These are phyloP conservation scores for Pseudopipra pipra DNA, from an alignment of 2,113 vertebrate genomes.

Conservation along the genomic window DNA sequence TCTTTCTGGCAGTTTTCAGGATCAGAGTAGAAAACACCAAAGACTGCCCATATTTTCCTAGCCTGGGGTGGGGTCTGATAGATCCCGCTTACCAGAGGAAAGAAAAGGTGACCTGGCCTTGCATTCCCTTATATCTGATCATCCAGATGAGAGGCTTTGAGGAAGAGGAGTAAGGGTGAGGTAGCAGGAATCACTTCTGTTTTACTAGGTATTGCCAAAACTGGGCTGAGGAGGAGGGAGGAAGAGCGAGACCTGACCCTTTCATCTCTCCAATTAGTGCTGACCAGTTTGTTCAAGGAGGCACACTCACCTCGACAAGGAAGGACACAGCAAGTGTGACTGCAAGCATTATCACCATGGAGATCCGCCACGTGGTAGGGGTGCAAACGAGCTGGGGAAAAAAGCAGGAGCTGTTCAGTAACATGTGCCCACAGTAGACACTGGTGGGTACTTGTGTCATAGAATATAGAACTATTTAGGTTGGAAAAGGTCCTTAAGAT, in stretches of 20 bases:
- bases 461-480: not conserved
- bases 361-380: constrained; percentile 69
- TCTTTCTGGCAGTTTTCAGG: not conserved
- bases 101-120: not conserved
- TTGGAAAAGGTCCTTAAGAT: not conserved
- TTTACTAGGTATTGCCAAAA: not conserved
- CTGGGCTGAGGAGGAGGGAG: not conserved
- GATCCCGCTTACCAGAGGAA: not conserved
- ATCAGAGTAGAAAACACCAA: not conserved
- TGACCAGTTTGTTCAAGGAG: not conserved
- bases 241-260: not conserved
- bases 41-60: not conserved
- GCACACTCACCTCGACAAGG: constrained; percentile 68
- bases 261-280: not conserved
- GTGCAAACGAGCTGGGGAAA: constrained; percentile 73
- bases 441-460: not conserved
- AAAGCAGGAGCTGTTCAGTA: not conserved
- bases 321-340: constrained; percentile 69
- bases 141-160: not conserved
- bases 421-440: not conserved
- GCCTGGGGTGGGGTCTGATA: not conserved
- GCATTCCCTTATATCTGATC: not conserved
- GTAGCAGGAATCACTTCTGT: not conserved
- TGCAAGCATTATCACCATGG: constrained; percentile 70
- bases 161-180: not conserved